These are phyloP conservation scores for Enoplosus armatus DNA, from an alignment of 2,797 vertebrate genomes.

Conservation along the genomic window DNA sequence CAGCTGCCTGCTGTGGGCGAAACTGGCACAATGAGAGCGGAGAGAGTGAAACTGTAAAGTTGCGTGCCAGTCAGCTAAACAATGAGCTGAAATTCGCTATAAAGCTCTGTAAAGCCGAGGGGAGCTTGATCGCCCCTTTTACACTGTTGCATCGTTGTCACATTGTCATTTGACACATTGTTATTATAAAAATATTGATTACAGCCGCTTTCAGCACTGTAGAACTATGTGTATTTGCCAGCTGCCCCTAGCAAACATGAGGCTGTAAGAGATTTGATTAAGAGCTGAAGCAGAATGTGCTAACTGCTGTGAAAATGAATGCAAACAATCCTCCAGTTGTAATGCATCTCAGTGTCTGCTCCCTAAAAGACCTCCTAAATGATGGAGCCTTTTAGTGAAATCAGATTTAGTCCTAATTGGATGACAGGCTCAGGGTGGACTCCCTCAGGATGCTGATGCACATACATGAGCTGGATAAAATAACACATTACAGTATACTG, in stretches of 20 bases:
- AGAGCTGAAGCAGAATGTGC: conserved; percentile 71
- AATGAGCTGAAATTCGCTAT: background rate
- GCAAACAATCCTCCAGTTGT: conserved; percentile 68
- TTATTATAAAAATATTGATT: conserved; percentile 6
- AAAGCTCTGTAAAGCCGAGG: background rate
- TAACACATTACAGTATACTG: conserved; percentile 31
- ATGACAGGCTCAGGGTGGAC: conserved; percentile 67
- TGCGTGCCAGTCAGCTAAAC: background rate
- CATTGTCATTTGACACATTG: conserved; percentile 13
- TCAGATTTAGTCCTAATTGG: conserved; percentile 81
- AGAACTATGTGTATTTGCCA: conserved; percentile 49
- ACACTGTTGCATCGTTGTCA: background rate
- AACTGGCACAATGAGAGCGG: background rate
- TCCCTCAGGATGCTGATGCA: conserved; percentile 66
- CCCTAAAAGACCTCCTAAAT: conserved; percentile 75
- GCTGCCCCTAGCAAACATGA: conserved; percentile 44
- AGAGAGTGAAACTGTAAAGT: background rate
- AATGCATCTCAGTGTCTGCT: conserved; percentile 73
- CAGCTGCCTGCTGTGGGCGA: background rate
- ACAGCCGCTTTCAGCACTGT: conserved; percentile 12
- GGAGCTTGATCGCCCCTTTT: background rate
- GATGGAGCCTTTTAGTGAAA: conserved; percentile 81
- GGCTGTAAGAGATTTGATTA: conserved; percentile 59
- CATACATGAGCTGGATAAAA: conserved; percentile 47
- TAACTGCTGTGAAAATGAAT: conserved; percentile 78